Conservation (phyloP, 2,888 invertebrate species). For the Pterobdella sp. region DNA sequence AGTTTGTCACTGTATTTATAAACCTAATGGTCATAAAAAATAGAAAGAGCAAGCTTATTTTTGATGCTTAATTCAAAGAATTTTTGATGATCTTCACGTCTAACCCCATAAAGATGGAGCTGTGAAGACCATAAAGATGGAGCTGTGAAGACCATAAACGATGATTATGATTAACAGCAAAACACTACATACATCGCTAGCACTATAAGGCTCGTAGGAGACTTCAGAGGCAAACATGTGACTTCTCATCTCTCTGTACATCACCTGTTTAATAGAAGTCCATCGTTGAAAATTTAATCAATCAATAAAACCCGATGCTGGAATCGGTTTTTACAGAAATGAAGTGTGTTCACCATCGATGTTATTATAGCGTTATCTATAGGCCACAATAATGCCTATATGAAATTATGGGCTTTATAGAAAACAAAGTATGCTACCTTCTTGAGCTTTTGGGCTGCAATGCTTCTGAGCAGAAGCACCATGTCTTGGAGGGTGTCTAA, state of each 20-base stretch:
- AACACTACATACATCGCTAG: conserved; percentile 12
- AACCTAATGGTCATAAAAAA: neutral
- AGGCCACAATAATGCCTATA: too few species aligned
- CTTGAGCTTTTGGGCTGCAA: neutral
- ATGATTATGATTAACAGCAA: neutral
- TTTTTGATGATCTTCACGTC: neutral
- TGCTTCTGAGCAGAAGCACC: conserved; percentile 60
- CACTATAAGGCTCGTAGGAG: conserved; percentile 55
- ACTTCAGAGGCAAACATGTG: conserved; percentile 75
- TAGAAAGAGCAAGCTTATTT: neutral
- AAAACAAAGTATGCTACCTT: too few species aligned
- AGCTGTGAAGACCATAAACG: too few species aligned
- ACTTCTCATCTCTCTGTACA: conserved; percentile 70
- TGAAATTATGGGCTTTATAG: too few species aligned
- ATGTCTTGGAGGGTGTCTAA: conserved; percentile 62
- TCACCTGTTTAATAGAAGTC: conserved; percentile 51
- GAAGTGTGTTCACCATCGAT: too few species aligned
- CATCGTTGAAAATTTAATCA: too few species aligned
- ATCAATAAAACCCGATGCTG: too few species aligned
- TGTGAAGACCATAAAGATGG: too few species aligned
- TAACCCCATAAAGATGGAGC: too few species aligned
- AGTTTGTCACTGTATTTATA: neutral
- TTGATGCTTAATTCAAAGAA: neutral
- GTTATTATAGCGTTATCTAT: too few species aligned
- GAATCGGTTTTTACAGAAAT: too few species aligned